Percentiles rank a stretch among this genome's conserved stretches.
Evolutionary conservation across 2,888 invertebrate genomes (phyloP).

Genomic region (Netelia inedita): DNA sequence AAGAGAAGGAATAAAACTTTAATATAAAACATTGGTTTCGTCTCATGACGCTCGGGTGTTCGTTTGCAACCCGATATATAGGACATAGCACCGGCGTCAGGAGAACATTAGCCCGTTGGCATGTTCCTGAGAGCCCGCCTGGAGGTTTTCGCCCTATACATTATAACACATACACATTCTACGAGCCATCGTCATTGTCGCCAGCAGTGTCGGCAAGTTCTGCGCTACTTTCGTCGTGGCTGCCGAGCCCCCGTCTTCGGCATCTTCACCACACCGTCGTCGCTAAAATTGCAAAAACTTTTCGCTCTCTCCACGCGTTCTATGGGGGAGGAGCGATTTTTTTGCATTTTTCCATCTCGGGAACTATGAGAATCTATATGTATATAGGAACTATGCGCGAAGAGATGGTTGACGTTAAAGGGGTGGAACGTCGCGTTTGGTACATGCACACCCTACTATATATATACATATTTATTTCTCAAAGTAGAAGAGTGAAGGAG

Average conservation of each 20-base stretch:
- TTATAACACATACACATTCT: conserved; percentile 20
- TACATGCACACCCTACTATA: not conserved
- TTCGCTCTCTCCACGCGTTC: conserved; percentile 50
- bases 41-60: not conserved
- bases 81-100: conserved; percentile 18
- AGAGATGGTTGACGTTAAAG: conserved; percentile 49
- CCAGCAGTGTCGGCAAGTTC: conserved; percentile 60
- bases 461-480: conserved; percentile 7
- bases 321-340: conserved; percentile 44
- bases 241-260: not conserved
- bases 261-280: conserved; percentile 22
- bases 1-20: too few species aligned
- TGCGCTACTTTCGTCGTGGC: conserved; percentile 40
- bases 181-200: conserved; percentile 65
- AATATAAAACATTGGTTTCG: not conserved
- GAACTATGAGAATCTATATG: conserved; percentile 29
- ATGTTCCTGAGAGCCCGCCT: not conserved
- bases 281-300: conserved; percentile 69
- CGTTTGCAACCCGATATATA: not conserved
- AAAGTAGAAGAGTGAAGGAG: conserved; percentile 25
- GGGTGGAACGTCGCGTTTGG: conserved; percentile 33
- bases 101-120: conserved; percentile 16
- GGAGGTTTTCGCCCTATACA: not conserved
- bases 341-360: conserved; percentile 66
- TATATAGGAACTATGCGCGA: conserved; percentile 37